Evolutionary conservation across 2,113 vertebrate genomes (phyloP).

Genomic region (Xiphophorus hellerii): DNA sequence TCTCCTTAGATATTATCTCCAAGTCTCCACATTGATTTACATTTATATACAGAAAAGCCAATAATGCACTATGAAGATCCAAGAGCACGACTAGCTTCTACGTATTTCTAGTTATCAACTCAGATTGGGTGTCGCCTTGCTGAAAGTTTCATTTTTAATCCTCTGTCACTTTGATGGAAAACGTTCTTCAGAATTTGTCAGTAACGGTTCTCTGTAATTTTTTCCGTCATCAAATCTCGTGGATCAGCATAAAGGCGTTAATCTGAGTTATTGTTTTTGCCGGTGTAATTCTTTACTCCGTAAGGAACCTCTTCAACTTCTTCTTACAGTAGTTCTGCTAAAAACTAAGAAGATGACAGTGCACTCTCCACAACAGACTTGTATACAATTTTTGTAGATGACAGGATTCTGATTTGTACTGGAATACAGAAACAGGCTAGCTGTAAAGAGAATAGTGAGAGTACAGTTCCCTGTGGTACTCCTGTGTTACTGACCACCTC

Average conservation of each 20-base stretch:
- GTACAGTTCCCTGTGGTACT: too few species aligned
- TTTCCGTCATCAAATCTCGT: neutral
- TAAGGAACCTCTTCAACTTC: neutral
- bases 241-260: neutral
- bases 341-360: too few species aligned
- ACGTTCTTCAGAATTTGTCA: neutral
- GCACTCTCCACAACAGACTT: too few species aligned
- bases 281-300: neutral
- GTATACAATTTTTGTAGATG: too few species aligned
- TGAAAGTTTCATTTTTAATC: neutral
- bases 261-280: neutral
- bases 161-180: neutral
- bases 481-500: too few species aligned
- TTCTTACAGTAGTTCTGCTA: neutral
- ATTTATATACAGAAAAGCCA: constrained; percentile 40
- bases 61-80: constrained; percentile 6
- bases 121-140: neutral
- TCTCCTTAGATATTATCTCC: constrained; percentile 34
- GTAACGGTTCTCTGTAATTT: neutral
- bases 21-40: constrained; percentile 36
- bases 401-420: too few species aligned
- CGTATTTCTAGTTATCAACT: neutral
- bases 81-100: neutral
- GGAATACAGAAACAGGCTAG: too few species aligned
- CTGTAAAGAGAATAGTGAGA: too few species aligned